Percentiles rank a stretch among this genome's conserved stretches.
phyloP scores from a whole-genome alignment of 1,140 invertebrate species.

The Aphelenchoides fujianensis region DNA sequence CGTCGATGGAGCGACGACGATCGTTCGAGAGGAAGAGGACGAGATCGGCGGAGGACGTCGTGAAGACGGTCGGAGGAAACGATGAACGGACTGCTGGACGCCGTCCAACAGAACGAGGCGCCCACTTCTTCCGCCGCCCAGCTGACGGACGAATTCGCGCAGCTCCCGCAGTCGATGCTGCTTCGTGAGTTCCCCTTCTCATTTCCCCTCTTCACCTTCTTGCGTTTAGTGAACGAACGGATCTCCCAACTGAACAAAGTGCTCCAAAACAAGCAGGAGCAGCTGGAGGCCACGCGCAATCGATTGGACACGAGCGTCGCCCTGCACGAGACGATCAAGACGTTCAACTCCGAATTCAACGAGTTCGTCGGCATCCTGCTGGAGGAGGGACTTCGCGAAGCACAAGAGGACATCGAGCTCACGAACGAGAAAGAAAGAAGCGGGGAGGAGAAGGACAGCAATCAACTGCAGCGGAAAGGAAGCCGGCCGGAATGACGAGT shows the following conservation, averaged over 20 bases:
- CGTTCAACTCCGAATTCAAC: neutral
- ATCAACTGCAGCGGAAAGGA: too few relatives aligned
- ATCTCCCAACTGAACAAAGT: neutral
- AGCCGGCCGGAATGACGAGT: neutral
- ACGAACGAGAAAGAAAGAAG: neutral
- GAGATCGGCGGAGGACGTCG: too few relatives aligned
- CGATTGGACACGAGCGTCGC: neutral
- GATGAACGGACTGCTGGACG: too few relatives aligned
- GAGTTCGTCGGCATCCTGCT: neutral
- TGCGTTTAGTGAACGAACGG: neutral
- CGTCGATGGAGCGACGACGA: too few relatives aligned
- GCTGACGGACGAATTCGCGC: too few relatives aligned
- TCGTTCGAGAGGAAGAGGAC: too few relatives aligned
- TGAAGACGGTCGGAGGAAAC: too few relatives aligned
- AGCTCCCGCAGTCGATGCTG: neutral
- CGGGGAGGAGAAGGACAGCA: too few relatives aligned
- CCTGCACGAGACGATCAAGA: constrained; percentile 3
- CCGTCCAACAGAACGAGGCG: too few relatives aligned
- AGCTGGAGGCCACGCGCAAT: neutral
- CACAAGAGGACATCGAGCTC: neutral
- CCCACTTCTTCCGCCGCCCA: too few relatives aligned
- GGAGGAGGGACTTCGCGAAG: too few relatives aligned
- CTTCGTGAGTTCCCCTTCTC: neutral
- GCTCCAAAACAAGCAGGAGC: constrained; percentile 1
- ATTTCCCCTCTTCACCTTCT: neutral